Evolutionary conservation across 2,888 invertebrate genomes (phyloP).

Genomic region (Rosalia funebris): DNA sequence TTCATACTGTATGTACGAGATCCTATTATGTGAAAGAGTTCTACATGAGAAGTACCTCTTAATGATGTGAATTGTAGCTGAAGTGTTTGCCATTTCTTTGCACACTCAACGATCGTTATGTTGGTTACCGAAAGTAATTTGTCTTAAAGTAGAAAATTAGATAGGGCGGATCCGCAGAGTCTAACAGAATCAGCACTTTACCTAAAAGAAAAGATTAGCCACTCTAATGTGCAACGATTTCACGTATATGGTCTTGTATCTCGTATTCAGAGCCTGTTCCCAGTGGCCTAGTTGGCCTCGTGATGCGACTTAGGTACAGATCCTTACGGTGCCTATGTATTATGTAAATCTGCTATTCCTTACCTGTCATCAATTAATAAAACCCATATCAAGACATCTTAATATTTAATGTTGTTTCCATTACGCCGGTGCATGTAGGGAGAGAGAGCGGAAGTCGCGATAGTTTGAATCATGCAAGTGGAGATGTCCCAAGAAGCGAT

Average conservation of each 20-base stretch:
- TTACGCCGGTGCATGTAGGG: slow-evolving; percentile 49
- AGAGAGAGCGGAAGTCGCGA: slow-evolving; percentile 29
- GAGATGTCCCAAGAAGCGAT: slow-evolving; percentile 14
- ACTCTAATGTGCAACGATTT: slow-evolving; percentile 43
- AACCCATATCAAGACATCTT: slow-evolving; percentile 64
- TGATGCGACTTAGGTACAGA: slow-evolving; percentile 40
- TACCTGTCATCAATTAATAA: slow-evolving; percentile 66
- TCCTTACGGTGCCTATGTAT: slow-evolving; percentile 53
- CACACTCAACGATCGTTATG: slow-evolving; percentile 60
- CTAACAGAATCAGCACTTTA: slow-evolving; percentile 59
- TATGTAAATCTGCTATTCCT: slow-evolving; percentile 61
- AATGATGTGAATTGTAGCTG: too few species aligned
- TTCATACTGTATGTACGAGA: too few species aligned
- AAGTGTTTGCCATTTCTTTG: slow-evolving; percentile 51
- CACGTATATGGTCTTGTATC: slow-evolving; percentile 33
- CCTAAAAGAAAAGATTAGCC: slow-evolving; percentile 52
- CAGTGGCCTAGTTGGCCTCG: slow-evolving; percentile 53
- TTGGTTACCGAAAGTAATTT: slow-evolving; percentile 59
- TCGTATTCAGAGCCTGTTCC: slow-evolving; percentile 44
- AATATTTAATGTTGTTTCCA: slow-evolving; percentile 64
- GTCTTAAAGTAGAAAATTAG: slow-evolving; percentile 59
- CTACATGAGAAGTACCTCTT: too few species aligned
- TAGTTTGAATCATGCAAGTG: slow-evolving; percentile 18
- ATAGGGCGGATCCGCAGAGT: slow-evolving; percentile 54
- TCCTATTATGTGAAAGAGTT: too few species aligned